Evolutionary conservation across 1,140 invertebrate species (phyloP), one percentile per base, ranked within the genome.

Genomic region (Scaptomyza montana): DNA sequence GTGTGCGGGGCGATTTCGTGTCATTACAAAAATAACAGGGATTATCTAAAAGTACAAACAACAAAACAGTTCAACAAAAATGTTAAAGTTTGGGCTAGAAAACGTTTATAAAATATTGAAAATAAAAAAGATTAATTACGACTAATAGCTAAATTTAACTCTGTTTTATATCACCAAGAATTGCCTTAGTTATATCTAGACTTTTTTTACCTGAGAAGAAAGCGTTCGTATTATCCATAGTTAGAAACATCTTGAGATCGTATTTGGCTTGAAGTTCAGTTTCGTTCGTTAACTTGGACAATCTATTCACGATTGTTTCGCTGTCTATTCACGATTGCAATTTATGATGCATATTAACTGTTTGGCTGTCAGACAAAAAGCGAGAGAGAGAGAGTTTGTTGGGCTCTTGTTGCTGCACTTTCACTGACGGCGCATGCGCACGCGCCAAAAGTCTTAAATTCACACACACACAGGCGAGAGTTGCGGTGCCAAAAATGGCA

Each of bases 11-110:
- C n/a, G 90, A 92, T 62, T 92, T 91, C 49, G 77, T 69, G 39
- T 92, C 90, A 91, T 92, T 92, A 73, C 74, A 82, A 66, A 92
- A 92, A 71, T 92, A 92, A 61, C 89, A 92, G 13, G 90, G 90
- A 74, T 92, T 92, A 68, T 92, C 90, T 92, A 63, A 3, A 78
- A 72, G 19, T 5, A 62, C 56, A 36, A 16, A 28, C 21, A n/a
- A 57, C 25, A 12, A 45, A 30, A 30, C 5, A 16, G 16, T 16
- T 16, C 16, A 41, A 39, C 21, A 25, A 6, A 9, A 49, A 25
- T 2, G 9, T 49, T 25, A 6, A 3, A 25, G 16, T 13, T 47
- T 13, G 45, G 5, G 5, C 21, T 1, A 25, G 21, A 25, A 25
- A 25, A 25, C 1, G 30, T 6, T 30, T 30, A 59, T 59, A 30